Conservation (phyloP, 2,888 invertebrate species). For the Apodemia hepburni region DNA sequence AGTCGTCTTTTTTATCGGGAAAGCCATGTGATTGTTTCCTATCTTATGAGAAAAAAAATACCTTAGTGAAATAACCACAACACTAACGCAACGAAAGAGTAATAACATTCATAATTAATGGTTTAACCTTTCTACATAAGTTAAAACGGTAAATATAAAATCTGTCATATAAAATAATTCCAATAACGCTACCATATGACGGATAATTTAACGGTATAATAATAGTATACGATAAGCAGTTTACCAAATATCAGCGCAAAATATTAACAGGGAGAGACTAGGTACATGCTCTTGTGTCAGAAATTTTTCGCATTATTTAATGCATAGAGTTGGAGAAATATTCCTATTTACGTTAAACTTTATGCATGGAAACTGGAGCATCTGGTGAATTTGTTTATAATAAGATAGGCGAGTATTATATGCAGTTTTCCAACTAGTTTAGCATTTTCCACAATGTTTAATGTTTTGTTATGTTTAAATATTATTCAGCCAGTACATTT, state of each 20-base stretch:
- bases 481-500: not conserved
- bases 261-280: not conserved
- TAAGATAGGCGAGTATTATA: not conserved
- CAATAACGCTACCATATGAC: not conserved
- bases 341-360: conserved; percentile 7
- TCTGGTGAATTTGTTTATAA: conserved; percentile 12
- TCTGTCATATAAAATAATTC: not conserved
- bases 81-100: no score
- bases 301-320: conserved; percentile 9
- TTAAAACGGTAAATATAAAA: not conserved
- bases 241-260: not conserved
- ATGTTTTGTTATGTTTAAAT: not conserved
- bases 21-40: no score
- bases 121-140: no score
- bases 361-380: conserved; percentile 9
- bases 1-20: no score
- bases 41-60: no score
- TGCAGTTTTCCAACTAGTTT: conserved; percentile 10
- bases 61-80: no score
- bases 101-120: no score
- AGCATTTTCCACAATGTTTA: not conserved
- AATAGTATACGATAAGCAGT: not conserved
- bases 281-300: not conserved
- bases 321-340: conserved; percentile 8
- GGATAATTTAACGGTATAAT: not conserved